Evolutionary conservation across 2,113 vertebrate species (phyloP).

Genomic region (Rhea americana): DNA sequence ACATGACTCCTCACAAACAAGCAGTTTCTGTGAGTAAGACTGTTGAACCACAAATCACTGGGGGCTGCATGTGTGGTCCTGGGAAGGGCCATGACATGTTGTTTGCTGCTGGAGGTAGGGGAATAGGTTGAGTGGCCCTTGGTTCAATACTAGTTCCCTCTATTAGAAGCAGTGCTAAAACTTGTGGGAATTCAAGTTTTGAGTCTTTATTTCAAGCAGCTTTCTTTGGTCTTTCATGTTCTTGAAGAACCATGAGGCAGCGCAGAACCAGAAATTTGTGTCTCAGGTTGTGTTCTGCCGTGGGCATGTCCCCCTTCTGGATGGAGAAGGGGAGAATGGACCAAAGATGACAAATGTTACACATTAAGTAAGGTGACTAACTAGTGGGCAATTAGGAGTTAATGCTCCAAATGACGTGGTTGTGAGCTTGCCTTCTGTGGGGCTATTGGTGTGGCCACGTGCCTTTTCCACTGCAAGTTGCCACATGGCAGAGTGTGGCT

Average conservation of each 20-base stretch:
- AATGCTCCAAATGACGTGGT: neutral
- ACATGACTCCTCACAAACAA: neutral
- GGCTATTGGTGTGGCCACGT: fast-evolving
- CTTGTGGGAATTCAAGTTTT: neutral
- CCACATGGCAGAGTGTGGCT: neutral
- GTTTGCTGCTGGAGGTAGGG: neutral
- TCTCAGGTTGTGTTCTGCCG: neutral
- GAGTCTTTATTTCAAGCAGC: neutral
- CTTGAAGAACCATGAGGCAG: neutral
- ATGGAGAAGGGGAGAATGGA: neutral
- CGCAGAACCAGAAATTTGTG: neutral
- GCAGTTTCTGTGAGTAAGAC: neutral
- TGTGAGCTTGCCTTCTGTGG: neutral
- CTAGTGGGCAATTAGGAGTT: neutral
- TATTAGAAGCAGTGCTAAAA: neutral
- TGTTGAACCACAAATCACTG: neutral
- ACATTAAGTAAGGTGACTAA: neutral
- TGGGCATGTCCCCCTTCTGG: neutral
- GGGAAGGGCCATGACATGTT: neutral
- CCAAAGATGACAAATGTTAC: neutral
- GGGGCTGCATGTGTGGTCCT: no score
- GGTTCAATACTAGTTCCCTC: neutral
- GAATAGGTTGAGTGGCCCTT: no score
- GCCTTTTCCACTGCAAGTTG: fast-evolving
- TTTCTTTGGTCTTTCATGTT: neutral